Base-by-base conservation (phyloP, 2,113 vertebrate species). In the Nycticryphes semicollaris region DNA sequence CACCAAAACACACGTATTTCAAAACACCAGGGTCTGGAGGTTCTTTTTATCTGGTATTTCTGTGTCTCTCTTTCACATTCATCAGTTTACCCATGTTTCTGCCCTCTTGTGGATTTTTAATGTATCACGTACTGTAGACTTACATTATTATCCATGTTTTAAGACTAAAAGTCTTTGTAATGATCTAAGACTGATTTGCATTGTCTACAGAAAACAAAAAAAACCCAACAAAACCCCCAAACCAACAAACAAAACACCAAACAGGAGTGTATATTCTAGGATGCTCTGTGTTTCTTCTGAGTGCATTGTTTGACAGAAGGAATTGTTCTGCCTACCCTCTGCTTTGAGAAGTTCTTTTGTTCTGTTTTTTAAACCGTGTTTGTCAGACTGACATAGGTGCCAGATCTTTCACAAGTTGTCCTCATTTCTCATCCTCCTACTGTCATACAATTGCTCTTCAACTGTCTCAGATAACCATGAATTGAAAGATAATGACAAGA, bases 31-130 rank as follows among this genome's bases (percentile, higher is more conserved):
- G 5, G 14, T 83, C 35, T 90, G 64, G 50, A 72, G 25, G 35
- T 64, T 53, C 57, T 30, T 84, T 91, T 73, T 43, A 25, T 77
- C 33, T 68, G 8, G 33, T 60, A 21, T 64, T 16, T 15, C 1
- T 33, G 9, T 45, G 17, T n/a, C 7, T 73, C 7, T 90, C 25
- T 74, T 21, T 59, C 43, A 50, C 3, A 6, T 43, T 51, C 23
- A 25, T 30, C 33, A 19, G 22, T 91, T 95, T 57, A 94, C 82
- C 59, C 76, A 17, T 67, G 10, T 59, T 84, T 85, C 87, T 96
- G 93, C 94, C 92, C 82, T 95, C 90, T 93, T 83, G 85, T 95
- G 90, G 93, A 83, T 74, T 86, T 96, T 21, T 74, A 81, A 56
- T 80, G 54, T 35, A 77, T 74, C 50, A 74, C 77, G n/a, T 74